Base-by-base conservation (phyloP, 2,888 invertebrate genomes). In the Tenthredo mesomela region DNA sequence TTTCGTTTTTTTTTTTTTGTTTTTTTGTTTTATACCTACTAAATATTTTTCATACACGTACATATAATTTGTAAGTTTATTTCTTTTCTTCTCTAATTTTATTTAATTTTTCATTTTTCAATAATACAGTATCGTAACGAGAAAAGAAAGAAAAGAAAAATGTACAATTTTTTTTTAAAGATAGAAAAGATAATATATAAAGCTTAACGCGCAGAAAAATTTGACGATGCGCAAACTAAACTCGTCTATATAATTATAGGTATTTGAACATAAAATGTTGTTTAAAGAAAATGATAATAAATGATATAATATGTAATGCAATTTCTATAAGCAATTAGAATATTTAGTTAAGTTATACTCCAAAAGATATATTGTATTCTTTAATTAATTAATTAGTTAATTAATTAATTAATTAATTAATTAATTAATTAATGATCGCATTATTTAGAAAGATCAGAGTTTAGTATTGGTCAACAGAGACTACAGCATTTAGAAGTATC, bases 401-500 rank as follows among this genome's bases (percentile, higher is more conserved):
- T 86, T 88, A 88, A 89, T 89, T 89, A 89, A 89, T 89, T 89
- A 88, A 88, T 86, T 85, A 84, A 87, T 89, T 88, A 89, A 87
- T 86, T 88, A 88, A 89, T 89, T 89, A 89, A 89, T 89, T 88
- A 88, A 88, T 77, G 85, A 84, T n/a, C 33, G 54, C 40, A 78
- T 58, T 75, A 71, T 75, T 37, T 80, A 71, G 65, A 67, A 61
- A 18, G 67, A 54, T 83, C 33, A 84, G 21, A 67, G 50, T 75
- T 61, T 33, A 50, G 12, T 58, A 18, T 77, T 86, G 83, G 93
- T 94, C 94, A 95, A 94, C 95, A 95, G 88, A 95, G 94, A 90
- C 95, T 95, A 90, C 95, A 95, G 88, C 95, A 95, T 89, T 95
- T 95, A 84, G 95, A 94, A 73, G 94, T 94, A 87, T 94, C 94